phyloP scores from a whole-genome alignment of 1,140 invertebrate genomes.

The Pararge aegeria region DNA sequence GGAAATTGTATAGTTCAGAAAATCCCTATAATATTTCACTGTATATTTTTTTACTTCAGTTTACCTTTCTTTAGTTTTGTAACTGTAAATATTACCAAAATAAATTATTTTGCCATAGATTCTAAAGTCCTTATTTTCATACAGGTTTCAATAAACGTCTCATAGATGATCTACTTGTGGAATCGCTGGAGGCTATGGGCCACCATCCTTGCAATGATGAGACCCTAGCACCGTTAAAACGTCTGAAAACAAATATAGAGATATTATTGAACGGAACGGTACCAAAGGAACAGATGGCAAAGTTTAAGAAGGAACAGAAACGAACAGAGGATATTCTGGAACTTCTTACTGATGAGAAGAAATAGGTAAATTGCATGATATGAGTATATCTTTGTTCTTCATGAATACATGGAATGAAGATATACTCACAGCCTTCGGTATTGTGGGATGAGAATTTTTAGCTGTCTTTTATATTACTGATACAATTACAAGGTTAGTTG shows the following conservation, averaged over 20 bases:
- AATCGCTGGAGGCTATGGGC: conserved; percentile 87
- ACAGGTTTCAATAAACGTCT: conserved; percentile 86
- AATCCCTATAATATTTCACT: neutral
- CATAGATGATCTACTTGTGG: conserved; percentile 90
- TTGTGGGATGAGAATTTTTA: too few species aligned
- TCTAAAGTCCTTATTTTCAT: conserved; percentile 26
- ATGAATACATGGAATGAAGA: too few species aligned
- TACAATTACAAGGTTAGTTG: too few species aligned
- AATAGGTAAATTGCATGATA: conserved; percentile 25
- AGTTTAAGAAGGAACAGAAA: conserved; percentile 86
- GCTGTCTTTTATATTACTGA: too few species aligned
- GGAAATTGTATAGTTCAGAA: neutral
- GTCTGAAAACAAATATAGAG: conserved; percentile 86
- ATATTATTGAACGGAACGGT: conserved; percentile 90
- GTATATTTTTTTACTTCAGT: neutral
- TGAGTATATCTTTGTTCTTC: too few species aligned
- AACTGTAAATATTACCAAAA: neutral
- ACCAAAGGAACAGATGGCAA: conserved; percentile 87
- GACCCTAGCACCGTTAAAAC: conserved; percentile 79
- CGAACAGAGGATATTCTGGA: conserved; percentile 89
- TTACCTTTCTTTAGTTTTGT: neutral
- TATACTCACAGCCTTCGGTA: too few species aligned
- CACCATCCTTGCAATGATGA: conserved; percentile 82
- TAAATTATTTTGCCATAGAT: neutral
- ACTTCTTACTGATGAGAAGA: conserved; percentile 81